A percentile compares a stretch with the other conserved stretches of the same genome.
Conservation (phyloP, 1,140 invertebrate genomes). For the Ceratosolen solmsi region DNA sequence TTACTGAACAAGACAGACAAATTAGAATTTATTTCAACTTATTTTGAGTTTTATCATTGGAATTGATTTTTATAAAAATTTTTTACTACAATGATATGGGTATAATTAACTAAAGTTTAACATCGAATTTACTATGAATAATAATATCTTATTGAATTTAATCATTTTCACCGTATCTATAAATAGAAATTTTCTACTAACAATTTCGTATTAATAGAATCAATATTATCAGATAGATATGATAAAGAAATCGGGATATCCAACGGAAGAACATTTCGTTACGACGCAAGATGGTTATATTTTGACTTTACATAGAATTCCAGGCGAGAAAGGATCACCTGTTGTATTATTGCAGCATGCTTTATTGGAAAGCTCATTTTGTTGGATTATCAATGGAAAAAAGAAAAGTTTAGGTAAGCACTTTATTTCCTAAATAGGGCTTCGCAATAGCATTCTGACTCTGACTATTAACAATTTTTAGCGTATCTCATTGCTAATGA, state of each 20-base stretch:
- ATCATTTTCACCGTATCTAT: no score
- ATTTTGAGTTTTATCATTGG: no score
- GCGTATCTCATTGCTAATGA: conserved; percentile 74
- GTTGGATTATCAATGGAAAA: conserved; percentile 79
- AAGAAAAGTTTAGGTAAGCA: conserved; percentile 77
- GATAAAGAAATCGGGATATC: conserved; percentile 79
- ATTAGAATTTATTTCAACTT: no score
- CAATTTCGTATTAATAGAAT: not conserved
- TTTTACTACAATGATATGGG: no score
- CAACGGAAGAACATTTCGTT: conserved; percentile 78
- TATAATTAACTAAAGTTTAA: no score
- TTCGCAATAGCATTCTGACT: not conserved
- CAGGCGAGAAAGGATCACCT: conserved; percentile 64
- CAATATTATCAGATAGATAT: conserved; percentile 74
- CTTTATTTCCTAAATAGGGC: not conserved
- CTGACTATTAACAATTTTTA: conserved; percentile 58
- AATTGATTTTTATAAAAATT: no score
- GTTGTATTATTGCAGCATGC: conserved; percentile 81
- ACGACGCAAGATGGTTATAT: conserved; percentile 83
- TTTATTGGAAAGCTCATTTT: conserved; percentile 78
- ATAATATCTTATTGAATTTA: no score
- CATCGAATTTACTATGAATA: no score
- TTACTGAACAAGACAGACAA: no score
- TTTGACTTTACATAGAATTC: conserved; percentile 82
- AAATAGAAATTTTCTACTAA: no score